Percentiles rank a stretch among this genome's conserved stretches.
Conservation (phyloP, 2,113 vertebrate species). For the Semnornis frantzii region DNA sequence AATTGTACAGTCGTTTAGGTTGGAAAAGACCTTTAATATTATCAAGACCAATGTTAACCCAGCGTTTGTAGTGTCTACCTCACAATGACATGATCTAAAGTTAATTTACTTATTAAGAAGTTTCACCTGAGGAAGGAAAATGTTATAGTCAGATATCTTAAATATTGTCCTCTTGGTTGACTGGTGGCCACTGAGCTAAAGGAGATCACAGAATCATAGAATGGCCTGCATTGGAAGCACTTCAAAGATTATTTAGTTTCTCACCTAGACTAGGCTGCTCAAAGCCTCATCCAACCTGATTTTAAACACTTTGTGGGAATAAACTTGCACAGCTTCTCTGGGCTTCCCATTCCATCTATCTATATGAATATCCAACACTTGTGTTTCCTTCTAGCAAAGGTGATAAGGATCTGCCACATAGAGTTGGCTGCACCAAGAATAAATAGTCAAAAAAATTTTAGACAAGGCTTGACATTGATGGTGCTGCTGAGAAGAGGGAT, state of each 20-base stretch:
- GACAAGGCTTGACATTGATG: background rate
- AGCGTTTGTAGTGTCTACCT: background rate
- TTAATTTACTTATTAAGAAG: background rate
- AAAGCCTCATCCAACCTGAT: no score
- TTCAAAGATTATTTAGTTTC: no score
- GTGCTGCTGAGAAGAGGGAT: background rate
- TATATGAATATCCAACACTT: rapidly evolving
- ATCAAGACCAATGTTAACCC: background rate
- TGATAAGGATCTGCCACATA: rapidly evolving
- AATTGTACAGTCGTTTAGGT: background rate
- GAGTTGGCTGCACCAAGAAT: background rate
- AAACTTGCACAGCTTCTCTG: no score
- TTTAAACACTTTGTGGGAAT: no score
- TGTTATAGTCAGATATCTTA: background rate
- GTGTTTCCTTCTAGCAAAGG: background rate
- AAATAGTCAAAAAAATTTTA: background rate
- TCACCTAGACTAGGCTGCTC: no score
- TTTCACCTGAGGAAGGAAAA: background rate
- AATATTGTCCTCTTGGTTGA: rapidly evolving
- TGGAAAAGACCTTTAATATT: background rate
- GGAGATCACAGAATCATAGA: background rate
- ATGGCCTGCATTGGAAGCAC: no score
- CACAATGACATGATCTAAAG: rapidly evolving
- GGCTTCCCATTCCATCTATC: no score
- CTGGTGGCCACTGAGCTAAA: background rate